These are phyloP conservation scores for Rhodophaea formosa DNA, from an alignment of 2,888 invertebrate genomes.

Conservation along the genomic window DNA sequence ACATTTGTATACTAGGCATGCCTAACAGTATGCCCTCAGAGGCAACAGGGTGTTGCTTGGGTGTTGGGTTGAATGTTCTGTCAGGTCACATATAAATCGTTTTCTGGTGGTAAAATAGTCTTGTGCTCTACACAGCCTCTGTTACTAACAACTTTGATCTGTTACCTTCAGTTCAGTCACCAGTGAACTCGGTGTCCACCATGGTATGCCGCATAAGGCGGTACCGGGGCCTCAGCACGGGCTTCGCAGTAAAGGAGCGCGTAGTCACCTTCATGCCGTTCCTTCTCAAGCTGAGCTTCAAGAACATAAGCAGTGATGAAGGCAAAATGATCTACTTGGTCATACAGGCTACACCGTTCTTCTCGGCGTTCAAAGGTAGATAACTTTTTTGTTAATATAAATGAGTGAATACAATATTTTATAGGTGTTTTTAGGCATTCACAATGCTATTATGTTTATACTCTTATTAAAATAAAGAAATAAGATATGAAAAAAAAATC, in stretches of 20 bases:
- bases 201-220: constrained; percentile 81
- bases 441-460: too few species aligned
- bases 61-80: too few species aligned
- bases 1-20: too few species aligned
- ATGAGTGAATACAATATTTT: too few species aligned
- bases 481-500: too few species aligned
- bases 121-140: not conserved
- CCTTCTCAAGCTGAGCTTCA: constrained; percentile 85
- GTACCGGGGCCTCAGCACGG: constrained; percentile 82
- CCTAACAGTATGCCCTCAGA: too few species aligned
- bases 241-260: constrained; percentile 83
- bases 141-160: constrained; percentile 6
- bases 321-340: constrained; percentile 82
- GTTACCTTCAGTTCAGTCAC: constrained; percentile 31
- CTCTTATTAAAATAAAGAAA: too few species aligned
- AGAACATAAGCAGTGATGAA: constrained; percentile 79
- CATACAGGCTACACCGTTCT: constrained; percentile 87
- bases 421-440: too few species aligned
- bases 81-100: too few species aligned
- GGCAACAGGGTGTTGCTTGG: too few species aligned
- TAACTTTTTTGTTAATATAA: too few species aligned
- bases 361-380: constrained; percentile 88
- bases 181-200: constrained; percentile 37
- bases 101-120: too few species aligned
- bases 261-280: constrained; percentile 85